A percentile compares a stretch with the other conserved stretches of the same genome.
Conservation (phyloP, 2,113 vertebrate genomes). For the Lutjanus erythropterus region DNA sequence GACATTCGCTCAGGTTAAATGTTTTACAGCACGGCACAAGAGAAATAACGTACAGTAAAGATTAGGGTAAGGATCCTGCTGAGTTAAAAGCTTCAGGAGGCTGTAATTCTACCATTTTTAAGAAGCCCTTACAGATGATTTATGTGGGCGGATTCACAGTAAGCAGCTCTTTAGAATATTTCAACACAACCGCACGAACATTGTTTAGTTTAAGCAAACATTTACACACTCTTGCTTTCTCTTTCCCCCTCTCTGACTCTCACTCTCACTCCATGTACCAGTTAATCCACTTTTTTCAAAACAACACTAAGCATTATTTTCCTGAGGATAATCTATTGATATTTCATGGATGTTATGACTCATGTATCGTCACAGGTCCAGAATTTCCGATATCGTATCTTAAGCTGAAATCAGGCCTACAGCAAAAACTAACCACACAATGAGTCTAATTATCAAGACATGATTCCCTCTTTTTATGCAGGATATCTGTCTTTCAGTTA, state of each 20-base stretch:
- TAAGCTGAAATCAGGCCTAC: not conserved
- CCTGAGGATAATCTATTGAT: not conserved
- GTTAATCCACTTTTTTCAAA: conserved; percentile 45
- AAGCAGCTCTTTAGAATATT: conserved; percentile 56
- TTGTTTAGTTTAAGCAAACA: conserved; percentile 71
- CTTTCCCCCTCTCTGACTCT: conserved; percentile 14
- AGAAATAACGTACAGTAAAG: too few species aligned
- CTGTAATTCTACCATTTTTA: not conserved
- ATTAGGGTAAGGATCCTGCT: not conserved
- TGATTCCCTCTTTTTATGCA: not conserved
- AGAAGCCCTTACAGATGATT: conserved; percentile 8
- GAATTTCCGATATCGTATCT: not conserved
- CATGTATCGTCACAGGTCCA: not conserved
- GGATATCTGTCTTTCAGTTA: not conserved
- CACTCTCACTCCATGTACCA: not conserved
- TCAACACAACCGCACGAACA: conserved; percentile 51
- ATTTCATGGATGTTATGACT: not conserved
- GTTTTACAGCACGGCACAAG: not conserved
- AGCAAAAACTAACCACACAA: not conserved
- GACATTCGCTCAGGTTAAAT: not conserved
- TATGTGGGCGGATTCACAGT: conserved; percentile 6
- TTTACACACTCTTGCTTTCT: conserved; percentile 48
- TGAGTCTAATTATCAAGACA: too few species aligned
- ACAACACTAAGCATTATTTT: not conserved
- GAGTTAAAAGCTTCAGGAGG: not conserved